Conservation (phyloP, 1,140 invertebrate species). For the Ceratina calcarata region DNA sequence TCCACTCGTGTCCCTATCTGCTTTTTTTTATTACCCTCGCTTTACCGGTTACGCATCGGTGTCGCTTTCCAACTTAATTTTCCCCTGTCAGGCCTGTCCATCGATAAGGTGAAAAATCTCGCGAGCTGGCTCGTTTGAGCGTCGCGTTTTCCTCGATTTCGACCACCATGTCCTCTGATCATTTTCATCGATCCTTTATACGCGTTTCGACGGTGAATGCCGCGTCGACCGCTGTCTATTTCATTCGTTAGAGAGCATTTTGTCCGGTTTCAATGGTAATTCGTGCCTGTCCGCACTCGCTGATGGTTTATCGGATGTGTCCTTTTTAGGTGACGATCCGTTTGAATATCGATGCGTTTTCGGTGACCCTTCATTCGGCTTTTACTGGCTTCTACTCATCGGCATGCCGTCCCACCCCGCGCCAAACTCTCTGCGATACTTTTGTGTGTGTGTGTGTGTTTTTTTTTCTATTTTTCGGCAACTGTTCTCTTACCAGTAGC, state of each 20-base stretch:
- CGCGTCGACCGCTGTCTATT: conserved; percentile 40
- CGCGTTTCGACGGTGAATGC: conserved; percentile 37
- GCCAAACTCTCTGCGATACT: conserved; percentile 11
- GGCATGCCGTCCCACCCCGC: not conserved
- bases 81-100: conserved; percentile 24
- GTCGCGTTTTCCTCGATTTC: conserved; percentile 1
- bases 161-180: conserved; percentile 25
- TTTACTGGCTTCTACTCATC: conserved; percentile 35
- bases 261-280: conserved; percentile 47
- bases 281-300: conserved; percentile 34
- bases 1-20: not conserved
- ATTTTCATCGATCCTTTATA: conserved; percentile 43
- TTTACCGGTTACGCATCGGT: conserved; percentile 3
- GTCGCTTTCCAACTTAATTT: conserved; percentile 50
- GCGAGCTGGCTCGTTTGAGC: not conserved
- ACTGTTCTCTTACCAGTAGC: conserved; percentile 24
- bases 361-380: conserved; percentile 47
- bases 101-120: conserved; percentile 42
- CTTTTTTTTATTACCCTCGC: conserved; percentile 31
- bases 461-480: not conserved
- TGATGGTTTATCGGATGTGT: conserved; percentile 49
- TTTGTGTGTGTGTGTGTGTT: not conserved
- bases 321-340: conserved; percentile 48
- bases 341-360: conserved; percentile 43
- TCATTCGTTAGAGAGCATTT: conserved; percentile 50